Conservation (phyloP, 2,113 vertebrate species). For the Chinchilla lanigera region DNA sequence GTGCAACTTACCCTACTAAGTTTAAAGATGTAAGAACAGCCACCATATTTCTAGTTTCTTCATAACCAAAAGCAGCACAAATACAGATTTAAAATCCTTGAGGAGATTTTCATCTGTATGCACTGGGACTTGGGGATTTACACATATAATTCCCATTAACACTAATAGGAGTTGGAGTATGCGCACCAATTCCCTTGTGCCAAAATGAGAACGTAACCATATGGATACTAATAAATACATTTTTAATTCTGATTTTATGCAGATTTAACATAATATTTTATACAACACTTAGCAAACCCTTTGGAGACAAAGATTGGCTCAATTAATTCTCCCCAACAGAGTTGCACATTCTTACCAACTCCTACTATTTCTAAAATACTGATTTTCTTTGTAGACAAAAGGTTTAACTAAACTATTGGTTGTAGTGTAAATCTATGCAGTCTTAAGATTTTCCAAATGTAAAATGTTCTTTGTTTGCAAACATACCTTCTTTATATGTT, state of each 20-base stretch:
- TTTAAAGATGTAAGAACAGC: conserved; percentile 81
- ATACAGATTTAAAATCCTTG: conserved; percentile 81
- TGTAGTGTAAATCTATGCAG: background rate
- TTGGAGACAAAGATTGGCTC: conserved; percentile 62
- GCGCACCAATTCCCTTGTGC: conserved; percentile 66
- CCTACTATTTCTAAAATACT: conserved; percentile 35
- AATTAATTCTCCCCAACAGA: conserved; percentile 67
- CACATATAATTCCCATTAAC: conserved; percentile 85
- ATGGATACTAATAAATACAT: conserved; percentile 76
- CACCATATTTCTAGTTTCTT: conserved; percentile 74
- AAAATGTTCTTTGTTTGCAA: conserved; percentile 48
- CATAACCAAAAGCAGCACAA: conserved; percentile 81
- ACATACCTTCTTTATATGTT: background rate
- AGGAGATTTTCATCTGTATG: conserved; percentile 74
- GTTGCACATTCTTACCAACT: background rate
- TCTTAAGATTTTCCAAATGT: conserved; percentile 21
- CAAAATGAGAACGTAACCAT: conserved; percentile 62
- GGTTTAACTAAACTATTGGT: background rate
- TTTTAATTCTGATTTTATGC: conserved; percentile 74
- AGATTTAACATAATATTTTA: conserved; percentile 54
- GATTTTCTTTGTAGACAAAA: conserved; percentile 58
- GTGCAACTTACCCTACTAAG: conserved; percentile 80
- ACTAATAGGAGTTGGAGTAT: conserved; percentile 77
- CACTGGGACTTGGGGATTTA: conserved; percentile 81
- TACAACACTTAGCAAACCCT: background rate